Base-by-base conservation (phyloP, 2,888 invertebrate species). In the Kryphioiulus occultus region DNA sequence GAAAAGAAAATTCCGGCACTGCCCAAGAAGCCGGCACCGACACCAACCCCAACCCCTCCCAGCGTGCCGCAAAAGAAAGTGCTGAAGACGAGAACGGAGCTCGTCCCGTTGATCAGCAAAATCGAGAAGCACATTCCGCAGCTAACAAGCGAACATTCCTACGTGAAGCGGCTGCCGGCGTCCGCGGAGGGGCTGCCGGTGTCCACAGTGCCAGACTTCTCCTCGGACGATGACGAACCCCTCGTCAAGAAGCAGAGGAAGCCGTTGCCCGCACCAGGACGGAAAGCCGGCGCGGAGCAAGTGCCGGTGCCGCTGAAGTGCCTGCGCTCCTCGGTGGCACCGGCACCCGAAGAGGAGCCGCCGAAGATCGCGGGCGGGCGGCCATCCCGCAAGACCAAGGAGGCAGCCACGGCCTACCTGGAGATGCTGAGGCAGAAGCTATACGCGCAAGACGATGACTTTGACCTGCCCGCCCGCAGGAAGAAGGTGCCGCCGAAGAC, bases 361-460 rank as follows among this genome's bases (percentile, higher is more conserved):
- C 85, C 85, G 85, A 44, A 53, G n/a, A 32, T 59, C 1, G 78
- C 85, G 5, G 59, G 22, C 26, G 35, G 88, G 17, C 88, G 90
- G n/a, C 90, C 90, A 4, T 89, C 94, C 15, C 93, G 95, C 53
- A 95, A 95, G 91, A 95, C 95, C 0, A 96, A 95, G 91, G 95
- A 95, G 92, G 95, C 95, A 35, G 95, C 95, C 0, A 94, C 95
- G 10, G 94, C 95, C 87, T 95, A 95, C 89, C 95, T 95, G 94
- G 95, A 95, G 90, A 94, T 95, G 89, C 93, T 95, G 85, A 95
- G 95, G 4, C 94, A 95, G 90, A 95, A 95, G 91, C 92, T 95
- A 86, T 94, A 94, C 30, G 93, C 94, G 89, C 94, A 94, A 39
- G 94, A 94, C 86, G 93, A 94, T 88, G 93, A 94, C 35, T 94